Base-by-base conservation (phyloP, 2,888 invertebrate genomes). In the Camptogramma bilineatum region DNA sequence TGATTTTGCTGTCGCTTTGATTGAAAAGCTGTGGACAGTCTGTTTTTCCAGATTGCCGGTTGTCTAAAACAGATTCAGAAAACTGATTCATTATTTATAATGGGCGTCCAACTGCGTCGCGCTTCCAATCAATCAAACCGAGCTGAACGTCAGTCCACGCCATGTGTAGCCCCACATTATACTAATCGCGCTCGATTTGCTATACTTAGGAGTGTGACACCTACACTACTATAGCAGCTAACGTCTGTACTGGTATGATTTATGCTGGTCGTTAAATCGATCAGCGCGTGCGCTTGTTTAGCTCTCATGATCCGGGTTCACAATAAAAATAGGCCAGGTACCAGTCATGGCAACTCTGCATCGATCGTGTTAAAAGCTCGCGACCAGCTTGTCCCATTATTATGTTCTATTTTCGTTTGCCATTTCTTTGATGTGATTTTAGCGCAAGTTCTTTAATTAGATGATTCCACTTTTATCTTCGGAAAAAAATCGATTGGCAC, bases 301-400 rank as follows among this genome's bases (percentile, higher is more conserved):
- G 76, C 71, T 74, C 66, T 80, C 84, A 13, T 84, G 81, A 81
- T 81, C 79, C 73, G 81, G 81, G 84, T 82, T 78, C 81, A 80
- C 81, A 84, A 84, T 82, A 84, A 81, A 88, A 86, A 86, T 87
- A 86, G 87, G 83, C 81, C 82, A 81, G 76, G 64, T 74, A 76
- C 55, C 82, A 86, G 87, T 86, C 86, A 84, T 82, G 77, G 34
- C 79, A 84, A 87, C 86, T 79, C 79, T 65, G 76, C 77, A 80
- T 84, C 81, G 83, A 85, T 83, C 79, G 80, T 68, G 69, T 63
- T 34, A 34, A 56, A 53, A 57, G 52, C 51, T 62, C 46, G 31
- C 62, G 68, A 65, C 56, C 66, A 46, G 64, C 68, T 54, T 62
- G 52, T 58, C 55, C 54, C 60, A 70, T 69, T 73, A 65, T 72